A percentile compares a stretch with the other conserved stretches of the same genome.
phyloP scores from a whole-genome alignment of 2,888 invertebrate species.

The Drosophila mimetica region DNA sequence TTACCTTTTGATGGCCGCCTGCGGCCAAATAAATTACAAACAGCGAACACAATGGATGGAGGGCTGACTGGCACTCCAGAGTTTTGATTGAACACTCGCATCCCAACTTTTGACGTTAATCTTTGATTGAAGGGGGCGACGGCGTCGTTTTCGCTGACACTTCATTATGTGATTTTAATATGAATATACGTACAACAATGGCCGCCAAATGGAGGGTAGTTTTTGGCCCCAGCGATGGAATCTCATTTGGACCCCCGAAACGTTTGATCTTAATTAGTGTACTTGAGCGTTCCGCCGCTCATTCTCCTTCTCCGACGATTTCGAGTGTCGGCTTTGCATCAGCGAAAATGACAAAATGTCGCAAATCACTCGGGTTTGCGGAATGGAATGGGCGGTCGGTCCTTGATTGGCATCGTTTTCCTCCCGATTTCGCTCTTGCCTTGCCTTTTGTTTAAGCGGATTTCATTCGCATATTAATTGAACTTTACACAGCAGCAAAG shows the following conservation, averaged over 20 bases:
- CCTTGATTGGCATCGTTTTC: slow-evolving; percentile 62
- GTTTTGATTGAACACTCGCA: slow-evolving; percentile 73
- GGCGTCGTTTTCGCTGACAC: slow-evolving; percentile 69
- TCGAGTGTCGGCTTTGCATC: slow-evolving; percentile 73
- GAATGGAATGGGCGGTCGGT: slow-evolving; percentile 13
- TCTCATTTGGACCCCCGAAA: slow-evolving; percentile 64
- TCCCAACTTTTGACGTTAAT: slow-evolving; percentile 76
- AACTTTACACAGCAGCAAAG: slow-evolving; percentile 71
- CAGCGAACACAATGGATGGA: slow-evolving; percentile 39
- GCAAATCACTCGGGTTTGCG: slow-evolving; percentile 61
- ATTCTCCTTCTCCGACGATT: slow-evolving; percentile 16
- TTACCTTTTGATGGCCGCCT: slow-evolving; percentile 67
- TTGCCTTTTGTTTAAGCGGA: slow-evolving; percentile 69
- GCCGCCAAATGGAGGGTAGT: slow-evolving; percentile 27
- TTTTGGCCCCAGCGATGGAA: slow-evolving; percentile 48
- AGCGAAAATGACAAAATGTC: slow-evolving; percentile 77
- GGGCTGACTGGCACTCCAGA: slow-evolving; percentile 18
- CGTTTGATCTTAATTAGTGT: slow-evolving; percentile 79
- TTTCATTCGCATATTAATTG: slow-evolving; percentile 77
- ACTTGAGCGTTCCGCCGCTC: slow-evolving; percentile 58
- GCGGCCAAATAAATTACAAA: slow-evolving; percentile 59
- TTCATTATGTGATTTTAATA: slow-evolving; percentile 78
- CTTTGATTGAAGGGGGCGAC: slow-evolving; percentile 60
- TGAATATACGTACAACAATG: slow-evolving; percentile 66
- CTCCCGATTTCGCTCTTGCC: slow-evolving; percentile 27